phyloP scores from a whole-genome alignment of 2,797 vertebrate genomes.

The Myripristis jacobus region DNA sequence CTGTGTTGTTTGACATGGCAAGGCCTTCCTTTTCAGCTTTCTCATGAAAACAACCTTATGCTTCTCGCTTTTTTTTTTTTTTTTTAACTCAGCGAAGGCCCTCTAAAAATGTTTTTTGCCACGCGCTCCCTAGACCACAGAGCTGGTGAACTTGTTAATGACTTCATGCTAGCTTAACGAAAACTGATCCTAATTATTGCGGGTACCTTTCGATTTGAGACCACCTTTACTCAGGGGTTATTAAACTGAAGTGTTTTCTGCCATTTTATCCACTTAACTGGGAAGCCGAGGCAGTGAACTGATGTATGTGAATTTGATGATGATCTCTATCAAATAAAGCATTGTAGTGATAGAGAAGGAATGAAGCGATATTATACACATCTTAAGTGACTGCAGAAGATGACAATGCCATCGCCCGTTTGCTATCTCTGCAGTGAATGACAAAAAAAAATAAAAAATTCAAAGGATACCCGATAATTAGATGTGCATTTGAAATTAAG shows the following conservation, averaged over 20 bases:
- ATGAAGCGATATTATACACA: conserved; percentile 20
- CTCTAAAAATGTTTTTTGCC: conserved; percentile 36
- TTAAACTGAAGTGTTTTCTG: conserved; percentile 72
- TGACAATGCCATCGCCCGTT: conserved; percentile 2
- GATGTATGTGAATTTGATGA: conserved; percentile 50
- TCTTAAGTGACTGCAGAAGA: conserved; percentile 26
- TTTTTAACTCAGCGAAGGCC: conserved; percentile 41
- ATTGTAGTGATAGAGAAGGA: conserved; percentile 40
- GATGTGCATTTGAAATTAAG: conserved; percentile 25
- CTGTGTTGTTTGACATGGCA: conserved; percentile 25
- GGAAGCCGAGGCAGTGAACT: conserved; percentile 32
- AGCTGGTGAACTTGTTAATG: conserved; percentile 55
- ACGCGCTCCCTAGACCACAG: conserved; percentile 34
- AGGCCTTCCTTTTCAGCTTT: conserved; percentile 38
- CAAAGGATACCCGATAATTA: too few relatives aligned
- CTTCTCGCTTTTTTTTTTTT: background rate
- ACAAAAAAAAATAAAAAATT: conserved; percentile 2
- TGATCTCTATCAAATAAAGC: conserved; percentile 50
- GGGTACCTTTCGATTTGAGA: conserved; percentile 61
- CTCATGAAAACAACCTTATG: background rate
- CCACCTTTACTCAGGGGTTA: conserved; percentile 61
- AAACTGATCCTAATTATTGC: conserved; percentile 64
- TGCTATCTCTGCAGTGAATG: background rate
- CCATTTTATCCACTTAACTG: conserved; percentile 54
- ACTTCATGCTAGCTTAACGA: conserved; percentile 60